Conservation (phyloP, 2,888 invertebrate species). For the Cacoxenus indagator region DNA sequence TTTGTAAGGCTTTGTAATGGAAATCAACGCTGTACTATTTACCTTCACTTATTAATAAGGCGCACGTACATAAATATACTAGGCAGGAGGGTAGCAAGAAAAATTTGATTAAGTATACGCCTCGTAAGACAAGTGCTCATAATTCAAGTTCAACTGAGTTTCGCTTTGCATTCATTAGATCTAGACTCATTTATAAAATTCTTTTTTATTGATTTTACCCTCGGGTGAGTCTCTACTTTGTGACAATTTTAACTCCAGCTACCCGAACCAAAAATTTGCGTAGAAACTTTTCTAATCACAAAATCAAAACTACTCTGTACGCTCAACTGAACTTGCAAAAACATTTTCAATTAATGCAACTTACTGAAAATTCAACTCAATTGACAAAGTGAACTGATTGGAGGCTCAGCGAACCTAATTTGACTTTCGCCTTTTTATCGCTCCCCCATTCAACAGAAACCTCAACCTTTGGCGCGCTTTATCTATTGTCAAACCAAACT, state of each 20-base stretch:
- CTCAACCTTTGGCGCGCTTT: not conserved
- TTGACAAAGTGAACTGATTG: constrained; percentile 10
- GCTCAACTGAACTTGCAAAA: not conserved
- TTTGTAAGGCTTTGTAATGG: constrained; percentile 15
- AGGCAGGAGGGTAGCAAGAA: not conserved
- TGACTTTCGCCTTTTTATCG: no score
- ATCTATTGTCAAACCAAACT: not conserved
- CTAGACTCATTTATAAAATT: not conserved
- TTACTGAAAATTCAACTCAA: constrained; percentile 11
- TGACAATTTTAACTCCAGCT: no score
- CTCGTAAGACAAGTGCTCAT: not conserved
- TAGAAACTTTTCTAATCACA: constrained; percentile 1
- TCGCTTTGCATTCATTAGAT: not conserved
- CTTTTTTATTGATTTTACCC: not conserved
- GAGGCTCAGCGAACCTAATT: not conserved
- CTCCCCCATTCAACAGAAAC: not conserved
- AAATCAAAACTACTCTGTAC: not conserved
- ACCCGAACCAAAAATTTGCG: no score
- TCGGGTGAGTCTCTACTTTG: no score
- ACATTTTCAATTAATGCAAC: constrained; percentile 18
- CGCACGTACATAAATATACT: not conserved
- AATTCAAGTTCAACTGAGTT: not conserved
- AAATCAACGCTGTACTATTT: constrained; percentile 7
- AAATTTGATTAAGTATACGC: not conserved
- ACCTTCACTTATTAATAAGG: constrained; percentile 6